Percentiles rank a stretch among this genome's conserved stretches.
Conservation (phyloP, 1,140 invertebrate species). For the Phortica variegata region DNA sequence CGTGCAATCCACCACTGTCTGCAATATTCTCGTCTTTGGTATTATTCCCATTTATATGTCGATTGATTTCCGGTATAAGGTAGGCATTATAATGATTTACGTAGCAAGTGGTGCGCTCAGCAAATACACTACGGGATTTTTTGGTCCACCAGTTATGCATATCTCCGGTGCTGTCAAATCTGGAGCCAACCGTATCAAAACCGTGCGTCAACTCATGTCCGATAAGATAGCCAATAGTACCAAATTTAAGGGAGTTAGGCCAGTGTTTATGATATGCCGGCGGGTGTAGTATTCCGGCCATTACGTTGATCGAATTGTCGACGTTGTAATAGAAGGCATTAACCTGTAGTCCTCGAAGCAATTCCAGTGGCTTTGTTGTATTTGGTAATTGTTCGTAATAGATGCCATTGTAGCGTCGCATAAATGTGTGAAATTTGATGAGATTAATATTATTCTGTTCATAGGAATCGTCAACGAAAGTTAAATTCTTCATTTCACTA, state of each 20-base stretch:
- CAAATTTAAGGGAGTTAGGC: slow-evolving; percentile 44
- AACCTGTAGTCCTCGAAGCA: slow-evolving; percentile 40
- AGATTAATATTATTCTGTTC: slow-evolving; percentile 10
- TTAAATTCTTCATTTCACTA: slow-evolving; percentile 7
- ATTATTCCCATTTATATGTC: slow-evolving; percentile 61
- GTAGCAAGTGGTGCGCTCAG: slow-evolving; percentile 68
- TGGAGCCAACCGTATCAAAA: slow-evolving; percentile 35
- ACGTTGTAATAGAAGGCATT: slow-evolving; percentile 49
- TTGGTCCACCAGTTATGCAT: slow-evolving; percentile 46
- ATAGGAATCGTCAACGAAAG: slow-evolving; percentile 8
- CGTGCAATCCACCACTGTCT: slow-evolving; percentile 85
- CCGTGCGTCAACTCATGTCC: slow-evolving; percentile 51
- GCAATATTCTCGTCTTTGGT: slow-evolving; percentile 72
- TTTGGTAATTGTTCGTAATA: slow-evolving; percentile 17
- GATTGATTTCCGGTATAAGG: slow-evolving; percentile 59
- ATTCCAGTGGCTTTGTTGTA: slow-evolving; percentile 34
- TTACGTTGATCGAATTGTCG: slow-evolving; percentile 47
- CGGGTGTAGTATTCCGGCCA: slow-evolving; percentile 88
- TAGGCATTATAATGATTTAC: slow-evolving; percentile 67
- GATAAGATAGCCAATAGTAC: slow-evolving; percentile 40
- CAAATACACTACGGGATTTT: slow-evolving; percentile 32
- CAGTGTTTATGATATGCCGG: slow-evolving; percentile 79
- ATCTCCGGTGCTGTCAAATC: slow-evolving; percentile 25
- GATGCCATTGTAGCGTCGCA: slow-evolving; percentile 30
- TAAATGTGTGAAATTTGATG: too few relatives aligned